Evolutionary conservation across 1,140 invertebrate species (phyloP).

Genomic region (Psilanteris sp.): DNA sequence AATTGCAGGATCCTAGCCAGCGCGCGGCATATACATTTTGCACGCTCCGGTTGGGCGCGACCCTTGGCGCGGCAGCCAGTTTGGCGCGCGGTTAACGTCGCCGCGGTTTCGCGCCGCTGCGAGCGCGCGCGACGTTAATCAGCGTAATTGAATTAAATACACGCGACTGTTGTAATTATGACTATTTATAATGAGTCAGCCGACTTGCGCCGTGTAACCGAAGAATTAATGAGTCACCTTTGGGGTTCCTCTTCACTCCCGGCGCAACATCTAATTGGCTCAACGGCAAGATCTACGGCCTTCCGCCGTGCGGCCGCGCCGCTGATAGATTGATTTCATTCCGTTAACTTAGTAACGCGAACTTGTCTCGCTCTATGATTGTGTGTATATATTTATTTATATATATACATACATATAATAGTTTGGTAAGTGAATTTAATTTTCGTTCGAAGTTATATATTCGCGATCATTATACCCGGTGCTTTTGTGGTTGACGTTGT

Average conservation of each 20-base stretch:
- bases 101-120: constrained; percentile 53
- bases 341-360: no score
- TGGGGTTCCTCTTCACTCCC: constrained; percentile 3
- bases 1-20: constrained; percentile 76
- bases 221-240: constrained; percentile 44
- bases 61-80: constrained; percentile 53
- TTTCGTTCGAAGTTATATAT: no score
- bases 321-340: background rate
- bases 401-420: no score
- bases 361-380: no score
- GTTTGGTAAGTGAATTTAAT: no score
- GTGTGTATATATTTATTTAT: no score
- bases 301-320: no score
- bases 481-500: no score
- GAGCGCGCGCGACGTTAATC: constrained; percentile 76
- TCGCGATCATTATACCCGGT: no score
- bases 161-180: constrained; percentile 80
- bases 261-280: constrained; percentile 33
- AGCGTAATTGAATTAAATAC: constrained; percentile 80
- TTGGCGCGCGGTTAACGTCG: constrained; percentile 43
- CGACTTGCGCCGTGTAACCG: constrained; percentile 43
- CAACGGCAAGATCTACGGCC: constrained; percentile 10
- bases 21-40: constrained; percentile 75
- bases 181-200: constrained; percentile 80
- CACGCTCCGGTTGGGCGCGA: constrained; percentile 60